Base-by-base conservation (phyloP, 1,140 invertebrate species). In the Xylocopa sonorina region DNA sequence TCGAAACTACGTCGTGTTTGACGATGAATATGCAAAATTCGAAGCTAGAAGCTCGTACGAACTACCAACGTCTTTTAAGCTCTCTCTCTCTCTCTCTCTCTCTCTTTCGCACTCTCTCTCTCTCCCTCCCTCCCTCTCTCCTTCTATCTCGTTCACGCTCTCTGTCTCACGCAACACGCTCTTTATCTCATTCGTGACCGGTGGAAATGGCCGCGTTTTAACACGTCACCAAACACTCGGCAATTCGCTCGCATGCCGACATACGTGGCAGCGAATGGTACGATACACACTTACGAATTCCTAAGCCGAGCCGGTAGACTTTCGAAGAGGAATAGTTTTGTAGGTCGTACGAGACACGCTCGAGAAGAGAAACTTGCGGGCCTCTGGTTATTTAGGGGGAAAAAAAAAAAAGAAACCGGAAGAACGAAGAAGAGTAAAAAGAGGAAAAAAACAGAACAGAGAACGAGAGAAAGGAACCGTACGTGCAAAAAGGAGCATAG, bases 221-320 rank as follows among this genome's bases (percentile, higher is more conserved):
- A 89, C 88, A 89, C 88, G 88, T 89, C 88, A 89, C 88, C 88
- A 89, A 84, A 82, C 88, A 88, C 87, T 88, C 73, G 75, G 81
- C 80, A 80, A 80, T 86, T 83, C 64, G 58, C 58, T 77, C 73
- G 57, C 60, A 64, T 58, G 46, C 72, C 67, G 21, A 82, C 29
- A 51, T 72, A 80, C 72, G 72, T 74, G 75, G 78, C 78, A 72
- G 51, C 53, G 55, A 32, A 73, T 66, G 48, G 34, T 55, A 32
- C 29, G 50, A 48, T 29, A 57, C 72, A 63, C 83, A 83, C 66
- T 84, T 83, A 57, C 32, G 50, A 51, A 76, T 67, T 53, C 32
- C 5, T 57, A 34, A n/a, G 16, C 51, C 29, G 34, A 60, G 46
- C 57, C 18, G 60, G n/a, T 43, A 18, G 24, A 29, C 7, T 43